These are phyloP conservation scores for Drosophila rubida DNA, from an alignment of 2,888 invertebrate genomes.

Conservation along the genomic window DNA sequence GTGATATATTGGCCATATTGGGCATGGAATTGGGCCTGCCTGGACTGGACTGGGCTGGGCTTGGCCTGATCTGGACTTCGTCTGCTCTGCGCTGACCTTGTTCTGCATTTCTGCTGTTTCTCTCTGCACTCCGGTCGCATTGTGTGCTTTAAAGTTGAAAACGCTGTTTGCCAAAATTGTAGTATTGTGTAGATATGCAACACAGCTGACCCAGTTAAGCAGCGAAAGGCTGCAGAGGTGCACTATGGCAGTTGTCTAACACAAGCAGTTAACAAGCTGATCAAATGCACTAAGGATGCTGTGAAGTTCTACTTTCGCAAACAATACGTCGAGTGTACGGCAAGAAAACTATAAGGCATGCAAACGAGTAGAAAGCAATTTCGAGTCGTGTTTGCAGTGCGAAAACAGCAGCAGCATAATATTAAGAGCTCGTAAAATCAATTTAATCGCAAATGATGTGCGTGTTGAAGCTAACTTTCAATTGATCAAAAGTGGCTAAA, in stretches of 20 bases:
- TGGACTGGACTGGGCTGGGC: constrained; percentile 12
- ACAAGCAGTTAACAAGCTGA: not conserved
- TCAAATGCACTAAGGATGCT: not conserved
- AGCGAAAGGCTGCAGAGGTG: constrained; percentile 18
- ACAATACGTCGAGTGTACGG: not conserved
- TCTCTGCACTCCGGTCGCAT: constrained; percentile 18
- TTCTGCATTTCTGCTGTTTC: constrained; percentile 35
- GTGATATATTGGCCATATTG: constrained; percentile 75
- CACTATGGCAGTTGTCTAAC: not conserved
- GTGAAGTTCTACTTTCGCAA: not conserved
- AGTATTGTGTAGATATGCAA: constrained; percentile 45
- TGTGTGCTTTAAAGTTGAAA: constrained; percentile 63
- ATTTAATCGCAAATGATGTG: too few relatives aligned
- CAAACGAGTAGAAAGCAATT: not conserved
- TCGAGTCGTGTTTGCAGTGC: not conserved
- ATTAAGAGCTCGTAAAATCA: too few relatives aligned
- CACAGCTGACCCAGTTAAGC: constrained; percentile 45
- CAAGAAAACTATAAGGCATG: not conserved
- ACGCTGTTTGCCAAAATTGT: constrained; percentile 46
- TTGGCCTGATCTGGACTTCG: constrained; percentile 5
- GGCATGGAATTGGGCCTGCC: constrained; percentile 15
- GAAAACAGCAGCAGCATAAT: not conserved
- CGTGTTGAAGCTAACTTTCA: too few relatives aligned
- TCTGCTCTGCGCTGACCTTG: constrained; percentile 42
- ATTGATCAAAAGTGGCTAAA: not conserved